phyloP scores from a whole-genome alignment of 2,797 vertebrate species.

The Acrossocheilus wenchowensis region DNA sequence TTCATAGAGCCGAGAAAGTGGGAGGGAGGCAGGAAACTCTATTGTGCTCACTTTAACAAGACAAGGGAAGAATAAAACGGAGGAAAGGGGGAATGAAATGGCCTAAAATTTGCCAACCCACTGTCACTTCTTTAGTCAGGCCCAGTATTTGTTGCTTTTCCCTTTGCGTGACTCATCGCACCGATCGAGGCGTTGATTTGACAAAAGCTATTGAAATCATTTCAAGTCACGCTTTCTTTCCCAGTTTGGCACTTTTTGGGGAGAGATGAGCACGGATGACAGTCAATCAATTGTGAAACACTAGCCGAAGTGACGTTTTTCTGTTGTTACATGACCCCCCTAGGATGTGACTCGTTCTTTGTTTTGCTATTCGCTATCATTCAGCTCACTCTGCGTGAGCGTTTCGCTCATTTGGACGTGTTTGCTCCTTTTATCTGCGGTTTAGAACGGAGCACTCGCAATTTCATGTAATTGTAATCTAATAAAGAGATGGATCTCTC shows the following conservation, averaged over 20 bases:
- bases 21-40: constrained; percentile 38
- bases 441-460: neutral
- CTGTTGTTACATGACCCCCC: constrained; percentile 7
- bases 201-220: constrained; percentile 35
- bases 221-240: constrained; percentile 25
- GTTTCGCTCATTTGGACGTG: constrained; percentile 9
- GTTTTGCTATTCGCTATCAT: constrained; percentile 14
- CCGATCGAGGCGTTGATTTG: constrained; percentile 7
- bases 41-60: constrained; percentile 48
- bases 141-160: constrained; percentile 15
- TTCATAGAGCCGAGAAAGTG: constrained; percentile 30
- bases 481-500: constrained; percentile 24
- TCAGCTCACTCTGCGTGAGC: neutral
- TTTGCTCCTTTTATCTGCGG: neutral
- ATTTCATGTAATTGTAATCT: constrained; percentile 24
- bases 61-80: constrained; percentile 32
- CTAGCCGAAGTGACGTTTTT: constrained; percentile 18
- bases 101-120: constrained; percentile 35
- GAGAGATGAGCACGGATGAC: neutral
- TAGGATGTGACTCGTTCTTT: neutral
- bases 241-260: constrained; percentile 1
- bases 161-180: constrained; percentile 14
- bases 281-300: constrained; percentile 34
- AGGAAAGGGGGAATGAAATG: constrained; percentile 27
- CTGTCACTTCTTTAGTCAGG: constrained; percentile 15